These are phyloP conservation scores for Procambarus virginalis DNA, from an alignment of 1,140 invertebrate species.

Conservation along the genomic window DNA sequence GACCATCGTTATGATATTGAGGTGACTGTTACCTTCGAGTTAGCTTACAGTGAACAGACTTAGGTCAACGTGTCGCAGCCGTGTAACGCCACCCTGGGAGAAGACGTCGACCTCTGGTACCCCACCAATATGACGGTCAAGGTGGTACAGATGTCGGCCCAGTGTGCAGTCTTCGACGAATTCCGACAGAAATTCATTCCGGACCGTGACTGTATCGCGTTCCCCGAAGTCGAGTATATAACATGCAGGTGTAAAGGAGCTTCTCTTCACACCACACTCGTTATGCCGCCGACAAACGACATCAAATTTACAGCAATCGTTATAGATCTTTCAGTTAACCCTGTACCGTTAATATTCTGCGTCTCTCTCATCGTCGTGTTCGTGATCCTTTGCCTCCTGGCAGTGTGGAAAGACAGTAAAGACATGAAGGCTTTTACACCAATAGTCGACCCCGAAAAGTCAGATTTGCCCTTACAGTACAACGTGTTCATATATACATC, in stretches of 20 bases:
- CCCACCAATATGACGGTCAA: neutral
- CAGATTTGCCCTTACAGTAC: neutral
- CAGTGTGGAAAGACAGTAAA: neutral
- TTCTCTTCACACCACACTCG: constrained; percentile 12
- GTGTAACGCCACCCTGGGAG: neutral
- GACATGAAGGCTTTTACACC: neutral
- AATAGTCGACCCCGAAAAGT: neutral
- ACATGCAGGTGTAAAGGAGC: constrained; percentile 6
- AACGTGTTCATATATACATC: constrained; percentile 31
- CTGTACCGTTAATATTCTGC: neutral
- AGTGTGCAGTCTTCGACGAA: constrained; percentile 39
- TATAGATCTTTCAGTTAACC: neutral
- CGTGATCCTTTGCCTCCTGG: neutral
- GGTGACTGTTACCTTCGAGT: neutral
- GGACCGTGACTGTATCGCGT: neutral
- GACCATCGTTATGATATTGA: neutral
- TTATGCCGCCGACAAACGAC: neutral
- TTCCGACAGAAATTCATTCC: neutral
- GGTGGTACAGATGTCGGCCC: constrained; percentile 4
- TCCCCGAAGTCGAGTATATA: neutral
- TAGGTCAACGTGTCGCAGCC: neutral
- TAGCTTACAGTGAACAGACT: neutral
- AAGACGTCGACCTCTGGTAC: too few relatives aligned
- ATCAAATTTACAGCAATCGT: neutral
- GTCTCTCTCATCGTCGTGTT: neutral